Evolutionary conservation across 2,113 vertebrate species (phyloP), one percentile per base, ranked within the genome.

Genomic region (Tragulus kanchil): DNA sequence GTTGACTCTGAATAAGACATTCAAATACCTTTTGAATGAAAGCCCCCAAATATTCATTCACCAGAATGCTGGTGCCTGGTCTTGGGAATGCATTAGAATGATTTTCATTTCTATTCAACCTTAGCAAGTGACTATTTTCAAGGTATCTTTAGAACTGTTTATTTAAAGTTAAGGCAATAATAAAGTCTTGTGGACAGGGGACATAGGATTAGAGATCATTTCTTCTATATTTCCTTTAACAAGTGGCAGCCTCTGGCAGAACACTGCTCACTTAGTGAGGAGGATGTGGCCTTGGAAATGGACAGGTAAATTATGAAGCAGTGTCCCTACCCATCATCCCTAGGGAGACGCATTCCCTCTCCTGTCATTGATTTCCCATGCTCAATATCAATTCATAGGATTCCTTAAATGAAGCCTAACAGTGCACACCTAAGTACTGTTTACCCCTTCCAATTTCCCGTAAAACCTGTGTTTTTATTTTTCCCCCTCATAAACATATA

Each of bases 1-100:
- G 14, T 79, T 78, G 91, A 90, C 25, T 93, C 45, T 58, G 28
- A 56, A 1, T 36, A 89, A 94, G 78, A 91, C 85, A 85, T 71
- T 85, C 31, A 83, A 88, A 67, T 45, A 94, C 31, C 61, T 61
- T 58, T 36, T 75, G 88, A 78, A 73, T 71, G n/a, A 86, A 95
- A 90, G 12, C 3, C 45, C 50, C 45, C 16, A 59, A 59, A 26
- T 56, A 89, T 75, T 77, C 10, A 0, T 77, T 75, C 31, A 25
- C 36, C 45, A 42, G 28, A 71, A 52, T 36, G 26, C 8, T 58
- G 45, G 14, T 4, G 28, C 31, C 52, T 58, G 9, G 28, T 77
- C 7, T 42, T 62, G 42, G 3, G 26, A 79, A 5, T 45, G 54
- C 42, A 48, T 65, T 67, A n/a, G 75, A 93, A 79, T 6, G 28